Evolutionary conservation across 2,888 invertebrate genomes (phyloP), one percentile per base, ranked within the genome.

Genomic region (Drosophila merina): DNA sequence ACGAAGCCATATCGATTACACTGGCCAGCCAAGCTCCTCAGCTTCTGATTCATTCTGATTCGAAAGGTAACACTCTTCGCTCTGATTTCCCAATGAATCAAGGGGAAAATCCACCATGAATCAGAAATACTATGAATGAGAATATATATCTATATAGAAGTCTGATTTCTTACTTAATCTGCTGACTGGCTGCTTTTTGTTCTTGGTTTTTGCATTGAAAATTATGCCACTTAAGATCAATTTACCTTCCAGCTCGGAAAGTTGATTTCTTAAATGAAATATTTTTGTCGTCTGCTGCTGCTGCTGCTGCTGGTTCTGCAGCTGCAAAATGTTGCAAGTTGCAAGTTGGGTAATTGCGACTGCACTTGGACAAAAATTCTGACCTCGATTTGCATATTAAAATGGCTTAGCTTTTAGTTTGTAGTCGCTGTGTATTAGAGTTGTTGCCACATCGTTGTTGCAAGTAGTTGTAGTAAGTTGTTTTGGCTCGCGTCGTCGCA

Each of bases 381-480:
- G 28, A 4, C 33, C 36, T 10, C 36, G n/a, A 36, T 36, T 36
- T 36, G 36, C 36, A 36, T 12, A 12, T 36, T n/a, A 36, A 36
- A 28, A 6, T 28, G 28, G 3, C 6, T 28, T 28, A 4, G 28
- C 28, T 28, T 5, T 28, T 5, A 28, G 36, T 36, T 44, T 57
- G 38, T 31, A 4, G 26, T 26, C 9, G 51, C 20, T 51, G 62
- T 30, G 20, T 20, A 20, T 20, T 20, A 51, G 3, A 8, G 14
- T 20, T 64, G 60, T 78, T 79, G 76, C 77, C 77, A 74, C 79
- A 79, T 79, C 60, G 63, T 74, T 55, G 42, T 28, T 28, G 20
- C 20, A 20, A 20, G 20, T 20, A 20, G 20, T 28, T 5, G 28
- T 28, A 28, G 28, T 28, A 6, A 67, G 59, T 62, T 74, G 78